phyloP scores from a whole-genome alignment of 2,797 vertebrate genomes.

The Anguilla marmorata region DNA sequence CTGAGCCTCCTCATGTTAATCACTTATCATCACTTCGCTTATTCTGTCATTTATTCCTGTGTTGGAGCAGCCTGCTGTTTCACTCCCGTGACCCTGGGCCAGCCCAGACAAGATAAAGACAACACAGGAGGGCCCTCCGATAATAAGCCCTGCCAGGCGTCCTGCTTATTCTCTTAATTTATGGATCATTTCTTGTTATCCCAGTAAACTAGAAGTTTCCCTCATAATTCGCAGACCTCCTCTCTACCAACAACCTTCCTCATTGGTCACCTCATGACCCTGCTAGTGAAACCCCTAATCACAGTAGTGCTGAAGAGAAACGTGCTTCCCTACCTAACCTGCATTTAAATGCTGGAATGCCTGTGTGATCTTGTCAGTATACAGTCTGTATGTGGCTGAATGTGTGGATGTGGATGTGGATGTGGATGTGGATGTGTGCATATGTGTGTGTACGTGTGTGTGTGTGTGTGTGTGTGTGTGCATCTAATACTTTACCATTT shows the following conservation, averaged over 20 bases:
- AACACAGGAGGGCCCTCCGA: conserved; percentile 2
- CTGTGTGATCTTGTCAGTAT: background rate
- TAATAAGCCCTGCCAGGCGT: conserved; percentile 20
- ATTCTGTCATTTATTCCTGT: background rate
- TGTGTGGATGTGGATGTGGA: background rate
- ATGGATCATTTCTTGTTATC: background rate
- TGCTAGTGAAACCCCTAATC: conserved; percentile 18
- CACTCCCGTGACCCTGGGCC: conserved; percentile 11
- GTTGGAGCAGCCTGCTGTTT: conserved; percentile 16
- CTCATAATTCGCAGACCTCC: background rate
- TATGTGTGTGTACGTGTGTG: background rate
- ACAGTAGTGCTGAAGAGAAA: conserved; percentile 38
- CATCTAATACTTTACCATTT: background rate
- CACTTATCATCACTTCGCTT: conserved; percentile 7
- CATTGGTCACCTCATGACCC: background rate
- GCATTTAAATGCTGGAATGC: background rate
- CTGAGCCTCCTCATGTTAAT: conserved; percentile 6
- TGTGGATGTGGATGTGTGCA: background rate
- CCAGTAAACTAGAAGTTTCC: background rate
- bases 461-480: background rate
- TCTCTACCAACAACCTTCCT: background rate
- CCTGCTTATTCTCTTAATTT: conserved; percentile 22
- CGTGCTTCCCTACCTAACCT: conserved; percentile 33
- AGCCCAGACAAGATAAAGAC: conserved; percentile 13
- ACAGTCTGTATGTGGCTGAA: background rate